Conservation (phyloP, 2,888 invertebrate species). For the Eubasilissa splendida region DNA sequence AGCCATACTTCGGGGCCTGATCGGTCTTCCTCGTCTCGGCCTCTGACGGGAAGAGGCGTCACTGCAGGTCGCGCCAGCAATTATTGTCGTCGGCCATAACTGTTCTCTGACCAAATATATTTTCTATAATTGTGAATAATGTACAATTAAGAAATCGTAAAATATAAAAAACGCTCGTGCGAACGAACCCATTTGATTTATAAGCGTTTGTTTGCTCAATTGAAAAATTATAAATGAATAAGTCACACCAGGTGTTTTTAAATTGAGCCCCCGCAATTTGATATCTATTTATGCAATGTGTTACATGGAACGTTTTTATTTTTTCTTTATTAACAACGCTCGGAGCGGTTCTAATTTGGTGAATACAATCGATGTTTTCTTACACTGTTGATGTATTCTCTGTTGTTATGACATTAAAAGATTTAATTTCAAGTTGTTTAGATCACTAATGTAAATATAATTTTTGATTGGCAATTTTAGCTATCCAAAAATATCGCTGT, state of each 20-base stretch:
- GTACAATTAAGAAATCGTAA: constrained; percentile 7
- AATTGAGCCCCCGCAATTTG: too few species aligned
- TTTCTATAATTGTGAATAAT: constrained; percentile 23
- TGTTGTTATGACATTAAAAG: too few species aligned
- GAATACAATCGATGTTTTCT: too few species aligned
- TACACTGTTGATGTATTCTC: too few species aligned
- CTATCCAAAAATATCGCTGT: too few species aligned
- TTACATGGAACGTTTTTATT: too few species aligned
- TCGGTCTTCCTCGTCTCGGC: neutral
- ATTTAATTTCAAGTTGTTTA: too few species aligned
- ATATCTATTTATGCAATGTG: too few species aligned
- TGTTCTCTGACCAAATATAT: constrained; percentile 2
- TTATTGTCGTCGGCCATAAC: neutral
- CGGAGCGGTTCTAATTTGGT: too few species aligned
- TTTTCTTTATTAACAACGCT: too few species aligned
- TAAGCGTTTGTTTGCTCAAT: neutral
- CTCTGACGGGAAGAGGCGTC: neutral
- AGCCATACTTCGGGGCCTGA: constrained; percentile 19
- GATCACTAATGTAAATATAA: too few species aligned
- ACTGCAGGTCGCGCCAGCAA: neutral
- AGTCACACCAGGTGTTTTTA: neutral
- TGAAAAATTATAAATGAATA: neutral
- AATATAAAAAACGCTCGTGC: neutral
- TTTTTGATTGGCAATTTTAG: too few species aligned
- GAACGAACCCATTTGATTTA: neutral